A percentile compares a stretch with the other conserved stretches of the same genome.
phyloP scores from a whole-genome alignment of 2,888 invertebrate genomes.

The Paralinhomoeus sp. region DNA sequence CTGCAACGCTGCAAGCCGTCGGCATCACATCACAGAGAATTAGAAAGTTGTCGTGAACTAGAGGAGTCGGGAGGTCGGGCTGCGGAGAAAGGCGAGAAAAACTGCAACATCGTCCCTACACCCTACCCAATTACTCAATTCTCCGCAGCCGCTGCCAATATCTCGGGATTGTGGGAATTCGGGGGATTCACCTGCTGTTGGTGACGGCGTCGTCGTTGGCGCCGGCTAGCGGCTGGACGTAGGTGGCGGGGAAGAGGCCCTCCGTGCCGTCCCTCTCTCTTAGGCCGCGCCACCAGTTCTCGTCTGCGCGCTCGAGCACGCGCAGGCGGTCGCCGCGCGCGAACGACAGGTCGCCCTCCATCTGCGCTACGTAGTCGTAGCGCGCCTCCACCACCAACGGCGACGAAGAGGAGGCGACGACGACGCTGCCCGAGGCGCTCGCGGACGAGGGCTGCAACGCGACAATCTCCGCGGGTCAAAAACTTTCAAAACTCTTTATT shows the following conservation, averaged over 20 bases:
- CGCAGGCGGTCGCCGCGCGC: not conserved
- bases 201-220: not conserved
- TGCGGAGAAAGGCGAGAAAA: no score
- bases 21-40: no score
- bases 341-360: constrained; percentile 19
- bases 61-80: no score
- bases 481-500: no score
- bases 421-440: not conserved
- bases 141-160: not conserved
- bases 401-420: not conserved
- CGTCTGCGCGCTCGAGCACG: constrained; percentile 9
- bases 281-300: constrained; percentile 21
- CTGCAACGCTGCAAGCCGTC: no score
- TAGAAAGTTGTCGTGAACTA: no score
- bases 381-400: constrained; percentile 10
- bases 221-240: constrained; percentile 13
- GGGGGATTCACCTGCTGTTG: not conserved
- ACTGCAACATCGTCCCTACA: no score
- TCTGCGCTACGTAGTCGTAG: constrained; percentile 20
- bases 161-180: not conserved
- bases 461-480: no score
- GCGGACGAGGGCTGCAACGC: not conserved
- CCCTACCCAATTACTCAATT: no score
- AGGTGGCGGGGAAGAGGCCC: constrained; percentile 21
- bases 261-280: constrained; percentile 2